phyloP scores from a whole-genome alignment of 2,888 invertebrate genomes.

The Serrognathus titanus region DNA sequence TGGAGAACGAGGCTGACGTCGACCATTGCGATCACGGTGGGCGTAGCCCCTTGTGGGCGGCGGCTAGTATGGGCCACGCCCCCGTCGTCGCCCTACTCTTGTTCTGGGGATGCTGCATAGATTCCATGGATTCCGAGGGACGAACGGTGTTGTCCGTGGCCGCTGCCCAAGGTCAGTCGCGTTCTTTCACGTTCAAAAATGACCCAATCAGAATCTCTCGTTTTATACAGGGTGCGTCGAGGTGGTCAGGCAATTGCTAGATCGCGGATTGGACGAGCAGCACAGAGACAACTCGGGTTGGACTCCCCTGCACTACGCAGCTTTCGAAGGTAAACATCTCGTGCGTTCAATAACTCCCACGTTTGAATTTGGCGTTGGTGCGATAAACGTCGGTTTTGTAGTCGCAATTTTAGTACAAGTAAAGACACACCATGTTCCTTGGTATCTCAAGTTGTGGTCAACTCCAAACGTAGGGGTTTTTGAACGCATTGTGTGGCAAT shows the following conservation, averaged over 20 bases:
- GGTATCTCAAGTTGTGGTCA: no score
- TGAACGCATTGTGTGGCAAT: background rate
- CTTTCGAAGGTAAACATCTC: conserved; percentile 73
- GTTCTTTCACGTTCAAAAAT: background rate
- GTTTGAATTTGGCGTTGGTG: no score
- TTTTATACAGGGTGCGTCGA: conserved; percentile 64
- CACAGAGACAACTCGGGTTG: conserved; percentile 93
- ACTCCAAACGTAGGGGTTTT: no score
- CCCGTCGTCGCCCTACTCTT: conserved; percentile 79
- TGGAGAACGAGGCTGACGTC: conserved; percentile 90
- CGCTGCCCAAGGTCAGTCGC: conserved; percentile 67
- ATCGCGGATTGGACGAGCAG: conserved; percentile 81
- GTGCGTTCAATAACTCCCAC: background rate
- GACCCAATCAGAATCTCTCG: background rate
- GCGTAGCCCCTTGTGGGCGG: conserved; percentile 86
- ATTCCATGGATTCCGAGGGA: conserved; percentile 91
- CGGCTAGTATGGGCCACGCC: conserved; percentile 89
- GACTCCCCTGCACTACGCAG: conserved; percentile 95
- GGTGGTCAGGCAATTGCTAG: conserved; percentile 84
- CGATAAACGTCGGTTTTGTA: no score
- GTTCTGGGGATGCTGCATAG: conserved; percentile 95
- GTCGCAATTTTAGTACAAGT: no score
- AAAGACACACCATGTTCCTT: no score
- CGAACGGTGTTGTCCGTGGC: conserved; percentile 84
- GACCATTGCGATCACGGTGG: conserved; percentile 81